Evolutionary conservation across 2,888 invertebrate genomes (phyloP).

Genomic region (Automeris io): DNA sequence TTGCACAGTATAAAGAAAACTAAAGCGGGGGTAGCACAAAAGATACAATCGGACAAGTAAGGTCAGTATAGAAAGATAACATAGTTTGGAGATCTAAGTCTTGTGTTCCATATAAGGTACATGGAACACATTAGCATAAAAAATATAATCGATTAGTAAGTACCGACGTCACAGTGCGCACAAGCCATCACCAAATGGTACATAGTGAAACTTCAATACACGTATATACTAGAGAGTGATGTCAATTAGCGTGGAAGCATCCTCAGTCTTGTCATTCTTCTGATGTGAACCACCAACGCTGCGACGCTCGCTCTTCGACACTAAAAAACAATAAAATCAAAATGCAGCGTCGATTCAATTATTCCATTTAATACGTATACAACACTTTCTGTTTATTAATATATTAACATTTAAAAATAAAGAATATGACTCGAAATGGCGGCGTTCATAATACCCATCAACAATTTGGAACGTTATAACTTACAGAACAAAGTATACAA

Average conservation of each 20-base stretch:
- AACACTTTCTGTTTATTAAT: too few species aligned
- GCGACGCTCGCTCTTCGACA: conserved; percentile 41
- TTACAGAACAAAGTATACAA: too few species aligned
- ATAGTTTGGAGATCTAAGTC: too few species aligned
- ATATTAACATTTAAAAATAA: too few species aligned
- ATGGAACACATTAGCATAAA: too few species aligned
- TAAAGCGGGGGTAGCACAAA: too few species aligned
- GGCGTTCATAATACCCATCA: too few species aligned
- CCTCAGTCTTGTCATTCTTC: conserved; percentile 70
- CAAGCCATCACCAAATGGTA: conserved; percentile 36
- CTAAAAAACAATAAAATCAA: conserved; percentile 29
- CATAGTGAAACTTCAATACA: conserved; percentile 52
- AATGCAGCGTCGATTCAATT: conserved; percentile 11
- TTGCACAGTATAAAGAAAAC: too few species aligned
- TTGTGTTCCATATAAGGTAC: too few species aligned
- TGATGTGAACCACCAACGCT: conserved; percentile 60
- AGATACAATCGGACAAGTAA: not conserved
- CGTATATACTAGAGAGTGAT: conserved; percentile 57
- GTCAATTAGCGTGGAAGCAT: conserved; percentile 60
- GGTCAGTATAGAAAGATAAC: not conserved
- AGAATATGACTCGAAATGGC: too few species aligned
- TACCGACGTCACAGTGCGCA: conserved; percentile 31
- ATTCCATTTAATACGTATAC: conserved; percentile 14
- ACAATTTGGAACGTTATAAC: too few species aligned
- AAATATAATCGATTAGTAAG: too few species aligned